A percentile compares a stretch with the other conserved stretches of the same genome.
Evolutionary conservation across 2,113 vertebrate genomes (phyloP).

Genomic region (Chamaetylas fuelleborni): DNA sequence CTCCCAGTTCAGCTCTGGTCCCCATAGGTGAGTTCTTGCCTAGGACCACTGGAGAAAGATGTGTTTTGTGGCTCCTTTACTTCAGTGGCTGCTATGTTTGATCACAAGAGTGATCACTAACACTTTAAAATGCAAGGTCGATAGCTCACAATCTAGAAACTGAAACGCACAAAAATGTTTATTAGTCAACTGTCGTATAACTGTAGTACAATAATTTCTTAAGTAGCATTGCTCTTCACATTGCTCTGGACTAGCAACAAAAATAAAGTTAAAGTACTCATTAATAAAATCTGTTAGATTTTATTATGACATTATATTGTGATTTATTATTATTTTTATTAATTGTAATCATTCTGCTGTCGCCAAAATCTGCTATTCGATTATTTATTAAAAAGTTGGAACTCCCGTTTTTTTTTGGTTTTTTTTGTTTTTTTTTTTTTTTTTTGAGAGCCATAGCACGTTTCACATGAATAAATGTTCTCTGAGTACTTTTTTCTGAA

Average conservation of each 20-base stretch:
- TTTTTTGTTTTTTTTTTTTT: not conserved
- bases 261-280: not conserved
- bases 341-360: not conserved
- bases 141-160: not conserved
- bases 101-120: not conserved
- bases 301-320: not conserved
- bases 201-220: fast-evolving
- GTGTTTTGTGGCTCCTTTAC: not conserved
- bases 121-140: not conserved
- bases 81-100: not conserved
- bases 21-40: not conserved
- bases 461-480: slow-evolving; percentile 19
- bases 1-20: not conserved
- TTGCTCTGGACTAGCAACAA: not conserved
- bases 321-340: not conserved
- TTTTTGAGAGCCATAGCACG: not conserved
- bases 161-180: not conserved
- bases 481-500: not conserved
- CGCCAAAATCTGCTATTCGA: not conserved
- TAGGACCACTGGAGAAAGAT: not conserved
- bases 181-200: not conserved
- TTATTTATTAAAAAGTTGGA: not conserved
- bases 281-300: not conserved
- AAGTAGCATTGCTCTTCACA: not conserved
- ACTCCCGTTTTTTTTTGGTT: not conserved